phyloP scores from a whole-genome alignment of 2,888 invertebrate genomes.

The Archips crataeganus region DNA sequence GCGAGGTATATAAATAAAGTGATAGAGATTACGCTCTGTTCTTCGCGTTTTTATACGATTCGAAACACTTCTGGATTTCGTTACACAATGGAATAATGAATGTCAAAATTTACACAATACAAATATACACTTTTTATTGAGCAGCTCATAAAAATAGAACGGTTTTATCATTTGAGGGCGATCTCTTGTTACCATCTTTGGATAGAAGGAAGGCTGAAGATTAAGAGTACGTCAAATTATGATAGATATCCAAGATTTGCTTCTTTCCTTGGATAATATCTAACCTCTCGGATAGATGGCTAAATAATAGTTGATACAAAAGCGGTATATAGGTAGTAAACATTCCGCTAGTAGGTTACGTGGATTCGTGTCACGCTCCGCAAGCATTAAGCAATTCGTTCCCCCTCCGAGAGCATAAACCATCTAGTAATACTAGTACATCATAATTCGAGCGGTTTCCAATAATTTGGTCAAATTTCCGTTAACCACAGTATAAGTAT shows the following conservation, averaged over 20 bases:
- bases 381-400: constrained; percentile 57
- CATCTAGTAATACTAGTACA: constrained; percentile 63
- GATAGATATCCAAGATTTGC: no score
- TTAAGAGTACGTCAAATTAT: no score
- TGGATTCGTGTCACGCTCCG: constrained; percentile 66
- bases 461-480: constrained; percentile 72
- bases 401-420: constrained; percentile 9
- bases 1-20: constrained; percentile 47
- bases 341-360: constrained; percentile 50
- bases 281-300: no score
- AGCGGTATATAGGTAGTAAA: background rate
- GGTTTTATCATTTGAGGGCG: background rate
- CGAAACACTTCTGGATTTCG: constrained; percentile 21
- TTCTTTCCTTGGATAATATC: no score
- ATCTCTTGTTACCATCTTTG: background rate
- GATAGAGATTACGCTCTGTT: constrained; percentile 35
- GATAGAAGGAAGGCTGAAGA: background rate
- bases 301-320: background rate
- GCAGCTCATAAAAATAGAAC: background rate
- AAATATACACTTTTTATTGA: constrained; percentile 26
- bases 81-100: constrained; percentile 16
- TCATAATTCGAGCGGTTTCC: constrained; percentile 69
- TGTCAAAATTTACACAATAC: constrained; percentile 2
- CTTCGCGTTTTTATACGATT: constrained; percentile 20
- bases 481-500: constrained; percentile 57